Evolutionary conservation across 1,140 invertebrate genomes (phyloP), one percentile per base, ranked within the genome.

Genomic region (Drosophila novamexicana): DNA sequence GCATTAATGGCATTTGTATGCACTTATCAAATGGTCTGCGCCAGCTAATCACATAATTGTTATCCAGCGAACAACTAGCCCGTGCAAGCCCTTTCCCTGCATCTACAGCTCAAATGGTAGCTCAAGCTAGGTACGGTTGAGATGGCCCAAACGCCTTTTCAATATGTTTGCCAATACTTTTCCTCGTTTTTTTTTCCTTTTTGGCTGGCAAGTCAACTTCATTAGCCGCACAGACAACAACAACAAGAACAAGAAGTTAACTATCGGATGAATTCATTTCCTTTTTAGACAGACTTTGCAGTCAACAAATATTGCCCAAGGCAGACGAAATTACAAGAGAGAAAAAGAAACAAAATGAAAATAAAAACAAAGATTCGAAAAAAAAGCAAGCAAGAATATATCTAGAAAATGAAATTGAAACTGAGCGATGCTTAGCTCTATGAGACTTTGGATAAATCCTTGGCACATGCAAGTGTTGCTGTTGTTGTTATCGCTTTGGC

Each of bases 221-320:
- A 83, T 83, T 83, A 83, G 81, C 16, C 32, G 44, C 69, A 22
- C 37, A 78, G 45, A 71, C 66, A 75, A 47, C 63, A 68, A 44
- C 42, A 69, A 50, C 22, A 58, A 18, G 45, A 74, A 57, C 47
- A 63, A 53, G 8, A 40, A 64, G 61, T 40, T 59, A 79, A 72
- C 71, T 56, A 85, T 68, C 80, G 83, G 80, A 89, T 88, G 84
- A 80, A 75, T 88, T 89, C 83, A 88, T 88, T 88, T 88, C 83
- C 83, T 64, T 72, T 89, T 86, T 85, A 78, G 81, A 81, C 82
- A 75, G 42, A 44, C 47, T 49, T 70, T 54, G 44, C 22, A 29
- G 22, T 29, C 22, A 6, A 29, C 22, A 29, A 29, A 29, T 29
- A 29, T 29, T 29, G 22, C 22, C 22, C 4, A 29, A 29, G 39